Percentiles rank a stretch among this genome's conserved stretches.
Conservation (phyloP, 2,888 invertebrate species). For the Acleris emargana region DNA sequence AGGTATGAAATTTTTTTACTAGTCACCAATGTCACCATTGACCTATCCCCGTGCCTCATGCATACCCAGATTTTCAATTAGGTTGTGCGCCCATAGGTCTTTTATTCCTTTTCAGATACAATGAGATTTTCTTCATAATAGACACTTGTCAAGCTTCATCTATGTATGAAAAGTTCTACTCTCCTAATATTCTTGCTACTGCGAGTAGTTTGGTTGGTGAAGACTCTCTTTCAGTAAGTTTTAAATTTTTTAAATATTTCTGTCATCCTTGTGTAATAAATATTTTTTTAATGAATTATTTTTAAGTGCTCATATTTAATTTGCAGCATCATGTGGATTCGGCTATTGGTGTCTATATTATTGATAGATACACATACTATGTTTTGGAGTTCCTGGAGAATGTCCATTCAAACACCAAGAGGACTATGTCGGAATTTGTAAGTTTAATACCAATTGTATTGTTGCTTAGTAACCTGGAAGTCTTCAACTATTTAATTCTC, state of each 20-base stretch:
- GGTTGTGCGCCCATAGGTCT: background rate
- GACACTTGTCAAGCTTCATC: conserved; percentile 99
- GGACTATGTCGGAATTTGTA: conserved; percentile 97
- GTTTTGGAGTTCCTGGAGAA: conserved; percentile 97
- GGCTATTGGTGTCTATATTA: conserved; percentile 99
- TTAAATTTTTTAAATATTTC: background rate
- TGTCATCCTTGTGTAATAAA: conserved; percentile 7
- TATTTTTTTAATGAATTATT: background rate
- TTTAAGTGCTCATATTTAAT: background rate
- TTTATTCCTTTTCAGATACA: conserved; percentile 87
- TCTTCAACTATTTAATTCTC: no score
- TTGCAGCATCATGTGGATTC: conserved; percentile 98
- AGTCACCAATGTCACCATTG: background rate
- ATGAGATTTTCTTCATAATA: conserved; percentile 99
- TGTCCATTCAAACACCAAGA: conserved; percentile 93
- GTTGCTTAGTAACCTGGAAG: no score
- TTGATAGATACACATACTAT: conserved; percentile 99
- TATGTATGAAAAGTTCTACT: conserved; percentile 98
- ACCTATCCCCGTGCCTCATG: background rate
- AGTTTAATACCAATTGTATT: conserved; percentile 64
- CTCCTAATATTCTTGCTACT: conserved; percentile 98
- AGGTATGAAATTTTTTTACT: background rate
- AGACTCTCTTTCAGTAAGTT: conserved; percentile 95
- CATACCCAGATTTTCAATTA: no score
- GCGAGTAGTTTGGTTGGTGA: conserved; percentile 99